phyloP scores from a whole-genome alignment of 1,140 invertebrate genomes.

The Drosophila serrata region DNA sequence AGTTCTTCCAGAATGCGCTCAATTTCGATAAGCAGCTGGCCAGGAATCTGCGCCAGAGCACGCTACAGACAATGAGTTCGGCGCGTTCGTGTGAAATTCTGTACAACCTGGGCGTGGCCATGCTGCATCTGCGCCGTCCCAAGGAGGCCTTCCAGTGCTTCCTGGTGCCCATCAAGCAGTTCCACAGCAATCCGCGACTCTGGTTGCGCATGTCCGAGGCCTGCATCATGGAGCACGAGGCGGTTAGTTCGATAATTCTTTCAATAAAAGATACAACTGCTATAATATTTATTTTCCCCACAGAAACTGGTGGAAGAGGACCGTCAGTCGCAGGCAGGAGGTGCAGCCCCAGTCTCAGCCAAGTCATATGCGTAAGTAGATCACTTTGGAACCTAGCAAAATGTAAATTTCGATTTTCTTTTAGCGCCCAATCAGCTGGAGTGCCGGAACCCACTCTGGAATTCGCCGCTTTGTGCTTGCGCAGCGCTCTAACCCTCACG shows the following conservation, averaged over 20 bases:
- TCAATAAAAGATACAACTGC: not conserved
- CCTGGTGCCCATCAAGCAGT: constrained; percentile 93
- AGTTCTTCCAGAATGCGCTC: constrained; percentile 94
- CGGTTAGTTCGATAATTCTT: constrained; percentile 84
- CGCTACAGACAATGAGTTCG: constrained; percentile 72
- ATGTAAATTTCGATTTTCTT: not conserved
- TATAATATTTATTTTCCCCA: not conserved
- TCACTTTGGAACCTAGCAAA: not conserved
- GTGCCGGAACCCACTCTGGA: constrained; percentile 95
- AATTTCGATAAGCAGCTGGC: constrained; percentile 91
- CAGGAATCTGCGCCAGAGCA: constrained; percentile 81
- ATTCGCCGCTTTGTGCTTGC: constrained; percentile 94
- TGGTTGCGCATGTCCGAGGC: constrained; percentile 98
- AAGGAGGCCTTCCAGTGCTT: constrained; percentile 96
- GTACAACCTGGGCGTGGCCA: constrained; percentile 95
- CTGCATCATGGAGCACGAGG: constrained; percentile 91
- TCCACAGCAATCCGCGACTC: constrained; percentile 94
- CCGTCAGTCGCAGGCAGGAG: constrained; percentile 36
- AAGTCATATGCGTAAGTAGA: constrained; percentile 61
- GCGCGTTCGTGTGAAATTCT: constrained; percentile 93
- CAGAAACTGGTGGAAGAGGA: constrained; percentile 64
- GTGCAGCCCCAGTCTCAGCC: constrained; percentile 8
- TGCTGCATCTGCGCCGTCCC: constrained; percentile 93
- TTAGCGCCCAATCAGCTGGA: constrained; percentile 90
- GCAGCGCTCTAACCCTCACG: constrained; percentile 91